Conservation (phyloP, 2,113 vertebrate genomes). For the Serinus canaria region DNA sequence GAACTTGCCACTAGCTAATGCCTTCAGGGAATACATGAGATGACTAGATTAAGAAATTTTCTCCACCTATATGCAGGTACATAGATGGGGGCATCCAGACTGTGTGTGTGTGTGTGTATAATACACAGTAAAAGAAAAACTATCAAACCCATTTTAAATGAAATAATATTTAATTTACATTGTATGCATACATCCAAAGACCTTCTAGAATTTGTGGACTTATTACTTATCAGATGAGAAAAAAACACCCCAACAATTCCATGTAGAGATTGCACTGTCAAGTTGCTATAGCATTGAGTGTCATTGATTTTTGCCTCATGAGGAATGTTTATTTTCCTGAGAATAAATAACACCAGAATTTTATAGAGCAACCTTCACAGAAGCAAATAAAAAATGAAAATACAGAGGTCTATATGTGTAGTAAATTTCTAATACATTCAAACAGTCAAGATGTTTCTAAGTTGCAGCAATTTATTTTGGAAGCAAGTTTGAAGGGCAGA, state of each 20-base stretch:
- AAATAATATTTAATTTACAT: background rate
- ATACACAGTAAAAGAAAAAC: background rate
- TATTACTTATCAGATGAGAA: background rate
- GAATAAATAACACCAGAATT: background rate
- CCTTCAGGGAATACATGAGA: background rate
- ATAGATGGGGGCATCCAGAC: background rate
- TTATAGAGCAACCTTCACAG: background rate
- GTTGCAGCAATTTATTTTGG: background rate
- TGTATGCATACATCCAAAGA: background rate
- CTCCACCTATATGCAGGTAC: background rate
- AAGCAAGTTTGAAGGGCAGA: background rate
- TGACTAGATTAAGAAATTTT: background rate
- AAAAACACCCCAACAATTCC: background rate
- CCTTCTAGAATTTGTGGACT: background rate
- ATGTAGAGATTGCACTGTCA: background rate
- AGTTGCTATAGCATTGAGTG: background rate
- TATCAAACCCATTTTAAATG: background rate
- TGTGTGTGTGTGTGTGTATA: background rate
- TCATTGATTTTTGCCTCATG: background rate
- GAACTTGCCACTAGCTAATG: background rate
- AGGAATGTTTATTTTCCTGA: background rate
- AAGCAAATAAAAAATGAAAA: background rate
- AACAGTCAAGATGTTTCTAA: background rate
- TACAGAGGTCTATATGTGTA: background rate
- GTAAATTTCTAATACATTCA: background rate